Evolutionary conservation across 2,888 invertebrate species (phyloP).

Genomic region (Melieria crassipennis): DNA sequence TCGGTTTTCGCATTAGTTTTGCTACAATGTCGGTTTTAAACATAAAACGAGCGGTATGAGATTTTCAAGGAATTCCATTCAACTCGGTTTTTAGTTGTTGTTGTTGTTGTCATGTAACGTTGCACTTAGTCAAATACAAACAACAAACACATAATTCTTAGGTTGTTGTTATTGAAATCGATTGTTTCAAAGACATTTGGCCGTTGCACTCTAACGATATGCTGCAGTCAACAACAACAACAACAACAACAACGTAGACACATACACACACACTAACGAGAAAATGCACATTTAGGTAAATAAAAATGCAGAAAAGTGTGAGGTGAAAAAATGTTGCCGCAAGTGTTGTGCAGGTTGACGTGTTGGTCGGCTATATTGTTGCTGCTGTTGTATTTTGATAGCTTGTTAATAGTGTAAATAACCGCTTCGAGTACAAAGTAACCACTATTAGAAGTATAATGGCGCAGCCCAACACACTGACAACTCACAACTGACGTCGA

Average conservation of each 20-base stretch:
- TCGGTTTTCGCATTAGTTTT: too few relatives aligned
- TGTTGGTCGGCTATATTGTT: conserved; percentile 11
- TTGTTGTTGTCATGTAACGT: not conserved
- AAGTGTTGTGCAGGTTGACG: not conserved
- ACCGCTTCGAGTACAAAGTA: conserved; percentile 12
- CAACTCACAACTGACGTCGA: too few relatives aligned
- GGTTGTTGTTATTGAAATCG: conserved; percentile 25
- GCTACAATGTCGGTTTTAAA: too few relatives aligned
- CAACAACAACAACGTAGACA: not conserved
- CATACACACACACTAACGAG: not conserved
- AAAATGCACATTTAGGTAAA: not conserved
- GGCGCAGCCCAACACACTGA: too few relatives aligned
- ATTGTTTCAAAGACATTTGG: conserved; percentile 38
- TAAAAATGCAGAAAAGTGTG: not conserved
- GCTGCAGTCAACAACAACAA: not conserved
- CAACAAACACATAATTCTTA: not conserved
- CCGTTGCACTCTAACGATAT: conserved; percentile 34
- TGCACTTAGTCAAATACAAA: not conserved
- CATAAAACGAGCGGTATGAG: not conserved
- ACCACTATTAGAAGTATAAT: not conserved
- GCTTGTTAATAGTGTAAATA: conserved; percentile 27
- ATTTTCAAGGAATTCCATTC: conserved; percentile 9
- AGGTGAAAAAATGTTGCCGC: not conserved
- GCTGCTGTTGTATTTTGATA: conserved; percentile 21
- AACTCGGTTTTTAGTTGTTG: not conserved